Evolutionary conservation across 1,140 invertebrate species (phyloP).

Genomic region (Drosophila kanapiae): DNA sequence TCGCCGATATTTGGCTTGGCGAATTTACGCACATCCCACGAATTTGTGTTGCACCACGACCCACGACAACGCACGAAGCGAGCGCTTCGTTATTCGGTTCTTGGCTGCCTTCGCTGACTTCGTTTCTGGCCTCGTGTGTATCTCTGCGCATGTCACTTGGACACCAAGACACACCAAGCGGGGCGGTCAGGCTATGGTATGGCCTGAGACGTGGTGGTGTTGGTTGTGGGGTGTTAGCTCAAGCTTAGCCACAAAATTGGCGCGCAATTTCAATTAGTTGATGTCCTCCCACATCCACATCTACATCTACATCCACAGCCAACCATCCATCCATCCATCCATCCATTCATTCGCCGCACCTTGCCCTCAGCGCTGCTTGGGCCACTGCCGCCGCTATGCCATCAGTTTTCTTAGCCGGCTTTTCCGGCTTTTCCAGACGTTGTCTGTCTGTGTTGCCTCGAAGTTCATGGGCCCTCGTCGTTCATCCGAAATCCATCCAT

Average conservation of each 20-base stretch:
- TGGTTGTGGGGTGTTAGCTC: conserved; percentile 13
- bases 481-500: conserved; percentile 7
- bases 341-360: conserved; percentile 6
- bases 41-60: conserved; percentile 30
- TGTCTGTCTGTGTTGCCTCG: not conserved
- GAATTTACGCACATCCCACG: conserved; percentile 57
- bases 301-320: not conserved
- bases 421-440: conserved; percentile 26
- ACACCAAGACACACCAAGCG: not conserved
- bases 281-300: conserved; percentile 52
- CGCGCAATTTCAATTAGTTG: conserved; percentile 82
- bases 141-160: conserved; percentile 48
- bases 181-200: not conserved
- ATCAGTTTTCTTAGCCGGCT: conserved; percentile 61
- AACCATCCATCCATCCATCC: not conserved
- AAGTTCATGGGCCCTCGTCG: conserved; percentile 6
- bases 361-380: conserved; percentile 10
- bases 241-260: conserved; percentile 76
- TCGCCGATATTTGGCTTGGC: conserved; percentile 58
- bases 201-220: too few species aligned
- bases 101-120: not conserved
- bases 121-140: not conserved
- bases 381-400: conserved; percentile 5
- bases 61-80: conserved; percentile 45
- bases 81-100: conserved; percentile 5